Evolutionary conservation across 2,888 invertebrate species (phyloP).

Genomic region (Nysson spinosus): DNA sequence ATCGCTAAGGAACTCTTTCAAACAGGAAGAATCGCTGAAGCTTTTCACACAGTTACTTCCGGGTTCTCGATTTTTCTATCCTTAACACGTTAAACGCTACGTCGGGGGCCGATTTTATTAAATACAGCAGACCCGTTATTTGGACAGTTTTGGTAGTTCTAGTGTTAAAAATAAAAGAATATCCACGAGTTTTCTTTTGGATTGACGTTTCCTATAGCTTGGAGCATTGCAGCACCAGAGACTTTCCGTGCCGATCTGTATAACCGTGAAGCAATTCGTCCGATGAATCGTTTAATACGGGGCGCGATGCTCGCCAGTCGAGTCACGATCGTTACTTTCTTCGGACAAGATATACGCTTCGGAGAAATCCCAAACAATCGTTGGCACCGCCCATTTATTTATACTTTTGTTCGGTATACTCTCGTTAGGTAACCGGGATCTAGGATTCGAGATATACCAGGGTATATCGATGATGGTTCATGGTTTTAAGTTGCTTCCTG

Average conservation of each 20-base stretch:
- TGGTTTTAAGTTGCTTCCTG: conserved; percentile 22
- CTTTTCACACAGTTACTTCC: neutral
- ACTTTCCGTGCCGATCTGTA: conserved; percentile 47
- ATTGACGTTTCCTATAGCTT: conserved; percentile 3
- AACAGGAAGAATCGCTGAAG: neutral
- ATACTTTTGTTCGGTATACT: conserved; percentile 17
- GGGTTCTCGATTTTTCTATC: neutral
- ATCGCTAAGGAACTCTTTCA: conserved; percentile 3
- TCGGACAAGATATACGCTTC: conserved; percentile 33
- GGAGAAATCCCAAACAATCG: conserved; percentile 59
- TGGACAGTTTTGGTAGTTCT: too few species aligned
- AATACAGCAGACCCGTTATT: too few species aligned
- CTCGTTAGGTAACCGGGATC: conserved; percentile 47
- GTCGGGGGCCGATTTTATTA: too few species aligned
- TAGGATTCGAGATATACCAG: conserved; percentile 12
- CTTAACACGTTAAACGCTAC: too few species aligned
- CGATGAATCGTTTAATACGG: conserved; percentile 48
- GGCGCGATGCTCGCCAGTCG: conserved; percentile 29
- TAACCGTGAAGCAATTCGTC: conserved; percentile 52
- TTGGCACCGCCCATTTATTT: conserved; percentile 46
- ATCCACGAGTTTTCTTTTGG: neutral
- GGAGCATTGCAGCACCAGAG: conserved; percentile 11
- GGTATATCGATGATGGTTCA: neutral
- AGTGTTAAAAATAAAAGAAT: too few species aligned
- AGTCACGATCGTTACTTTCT: conserved; percentile 50